These are phyloP conservation scores for Morus bassanus DNA, from an alignment of 2,797 vertebrate species.

Conservation along the genomic window DNA sequence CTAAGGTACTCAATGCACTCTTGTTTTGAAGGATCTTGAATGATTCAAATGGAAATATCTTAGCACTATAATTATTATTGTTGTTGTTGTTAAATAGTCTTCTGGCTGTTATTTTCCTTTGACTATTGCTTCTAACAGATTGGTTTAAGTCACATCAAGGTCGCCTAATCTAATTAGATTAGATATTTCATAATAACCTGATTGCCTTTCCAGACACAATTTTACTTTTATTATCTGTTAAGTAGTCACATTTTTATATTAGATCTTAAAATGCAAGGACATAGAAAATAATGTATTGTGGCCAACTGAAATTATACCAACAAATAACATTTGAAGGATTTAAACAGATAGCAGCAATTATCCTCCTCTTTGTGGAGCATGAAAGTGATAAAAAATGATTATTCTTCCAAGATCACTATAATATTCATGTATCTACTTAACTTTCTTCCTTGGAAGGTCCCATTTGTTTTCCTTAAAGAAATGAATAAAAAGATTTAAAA, in stretches of 20 bases:
- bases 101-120: background rate
- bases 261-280: slow-evolving; percentile 3
- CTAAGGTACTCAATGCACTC: background rate
- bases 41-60: background rate
- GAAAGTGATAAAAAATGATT: slow-evolving; percentile 65
- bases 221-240: slow-evolving; percentile 11
- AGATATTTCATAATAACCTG: background rate
- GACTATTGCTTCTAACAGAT: background rate
- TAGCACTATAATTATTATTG: background rate
- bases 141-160: background rate
- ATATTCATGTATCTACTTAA: slow-evolving; percentile 67
- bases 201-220: background rate
- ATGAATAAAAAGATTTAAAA: slow-evolving; percentile 58
- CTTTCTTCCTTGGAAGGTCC: slow-evolving; percentile 44
- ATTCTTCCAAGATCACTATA: slow-evolving; percentile 45
- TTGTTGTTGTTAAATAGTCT: background rate
- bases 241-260: slow-evolving; percentile 16
- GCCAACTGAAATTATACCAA: slow-evolving; percentile 31
- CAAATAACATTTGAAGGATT: slow-evolving; percentile 51
- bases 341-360: slow-evolving; percentile 57
- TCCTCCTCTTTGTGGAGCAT: slow-evolving; percentile 9
- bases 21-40: background rate
- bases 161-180: background rate
- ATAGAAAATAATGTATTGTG: background rate
- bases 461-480: slow-evolving; percentile 68